Base-by-base conservation (phyloP, 2,888 invertebrate genomes). In the Fabriciana adippe region DNA sequence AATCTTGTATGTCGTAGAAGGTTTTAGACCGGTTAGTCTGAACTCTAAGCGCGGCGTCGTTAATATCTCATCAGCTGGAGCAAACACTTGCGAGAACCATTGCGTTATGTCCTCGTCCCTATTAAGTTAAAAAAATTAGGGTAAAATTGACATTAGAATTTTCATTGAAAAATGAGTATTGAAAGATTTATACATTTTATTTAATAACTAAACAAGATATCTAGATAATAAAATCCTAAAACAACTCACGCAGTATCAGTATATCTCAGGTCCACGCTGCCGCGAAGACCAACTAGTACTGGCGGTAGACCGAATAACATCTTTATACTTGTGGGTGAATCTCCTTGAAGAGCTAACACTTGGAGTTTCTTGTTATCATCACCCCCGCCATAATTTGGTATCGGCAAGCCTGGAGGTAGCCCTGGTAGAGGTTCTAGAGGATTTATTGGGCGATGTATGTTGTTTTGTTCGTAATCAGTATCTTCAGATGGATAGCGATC, bases 41-140 rank as follows among this genome's bases (percentile, higher is more conserved):
- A 98, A 97, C 85, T 97, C 97, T 71, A 98, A 89, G 70, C 97
- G 96, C 6, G 96, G 95, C 6, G 97, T 97, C 1, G 96, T 97
- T 68, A 98, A 96, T 6, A 97, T 88, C 82, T 97, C 97, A 75
- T 97, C 95, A 0, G 97, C 96, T 14, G 97, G 97, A 0, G 97
- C 97, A 79, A 97, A 97, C 18, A 97, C 95, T 93, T 97, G 97
- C 0, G 96, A 94, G 75, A 95, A 94, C 98, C 98, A 98, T 6
- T 94, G 94, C 0, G 95, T 93, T 15, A 95, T 93, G 75, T 97
- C 96, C 70, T 94, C 94, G 74, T 94, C 94, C 16, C 95, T 95
- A 75, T 11, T 80, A 81, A 74, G 64, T 61, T 11, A 59, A 57
- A 14, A n/a, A 48, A 0, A 55, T n/a, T 56, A 15, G 3, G 55